Evolutionary conservation across 2,797 vertebrate genomes (phyloP), one percentile per base, ranked within the genome.

Genomic region (Aeoliscus strigatus): DNA sequence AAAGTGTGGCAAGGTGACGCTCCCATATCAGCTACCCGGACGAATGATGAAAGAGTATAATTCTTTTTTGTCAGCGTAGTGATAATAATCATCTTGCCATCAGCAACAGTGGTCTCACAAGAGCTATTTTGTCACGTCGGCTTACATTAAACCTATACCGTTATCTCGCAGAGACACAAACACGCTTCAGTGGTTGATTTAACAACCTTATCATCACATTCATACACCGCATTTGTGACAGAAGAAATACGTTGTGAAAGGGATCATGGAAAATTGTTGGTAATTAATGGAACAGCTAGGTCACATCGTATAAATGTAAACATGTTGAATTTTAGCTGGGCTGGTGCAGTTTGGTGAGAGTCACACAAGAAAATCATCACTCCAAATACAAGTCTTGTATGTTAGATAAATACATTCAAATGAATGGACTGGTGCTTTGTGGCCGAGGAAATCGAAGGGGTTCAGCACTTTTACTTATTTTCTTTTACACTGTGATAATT

Each of bases 1-100:
- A 51, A 60, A 32, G 29, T 26, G 8, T 26, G 35, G 9, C 32
- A n/a, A n/a, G n/a, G n/a, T n/a, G 18, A 6, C 18, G 18, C 27
- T 27, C 26, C 10, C 26, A 9, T 9, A 8, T 27, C 5, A 4
- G 4, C 6, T n/a, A n/a, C n/a, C n/a, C n/a, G n/a, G n/a, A n/a
- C n/a, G n/a, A 2, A 46, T 39, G 51, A 69, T 54, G 48, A 53
- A 49, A 47, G 39, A 28, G 11, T 9, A 39, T 61, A 60, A 55
- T 58, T 67, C 31, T 55, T 60, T 46, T 30, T 31, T 24, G 60
- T 44, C 53, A 30, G 15, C 12, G 16, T 15, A 18, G 31, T 8
- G 5, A 42, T 35, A 34, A 44, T 51, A 56, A 46, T 24, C 14
- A 56, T n/a, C 27, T 28, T n/a, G 27, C 12, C 12, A 28, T 28